Evolutionary conservation across 2,888 invertebrate species (phyloP), one percentile per base, ranked within the genome.

Genomic region (Dioctria rufipes): DNA sequence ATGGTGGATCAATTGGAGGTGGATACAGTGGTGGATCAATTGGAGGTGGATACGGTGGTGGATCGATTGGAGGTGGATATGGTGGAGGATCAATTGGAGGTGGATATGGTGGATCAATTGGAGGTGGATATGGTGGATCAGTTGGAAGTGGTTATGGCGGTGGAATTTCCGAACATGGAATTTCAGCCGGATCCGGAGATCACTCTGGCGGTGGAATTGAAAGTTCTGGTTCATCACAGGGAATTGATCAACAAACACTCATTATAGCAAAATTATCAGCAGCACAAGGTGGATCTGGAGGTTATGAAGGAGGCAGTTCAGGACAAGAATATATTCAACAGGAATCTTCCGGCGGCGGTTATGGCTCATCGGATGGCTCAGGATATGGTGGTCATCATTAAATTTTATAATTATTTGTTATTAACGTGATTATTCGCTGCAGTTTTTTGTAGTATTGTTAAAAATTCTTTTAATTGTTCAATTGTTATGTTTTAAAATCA

Each of bases 41-140:
- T 11, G 40, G 65, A n/a, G 73, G 65, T 39, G 73, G 79, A 37
- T 61, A 69, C 43, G 80, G 77, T 4, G 67, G 81, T 43, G 73
- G 78, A 40, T 60, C 39, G 1, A 46, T 46, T 46, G 46, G 46
- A n/a, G 69, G 81, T 6, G 79, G 65, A 37, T 54, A 42, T 9
- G n/a, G 51, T 39, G n/a, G 51, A 13, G 61, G 11, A 13, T 60
- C 60, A 2, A 25, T 13, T 39, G 60, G 78, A 11, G 37, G 77
- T n/a, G n/a, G 51, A 25, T 66, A 58, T 13, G 11, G 25, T 63
- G 73, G 77, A 58, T 66, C 42, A 4, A 58, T n/a, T 42, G 51
- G 51, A 67, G 49, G 49, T 25, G 65, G 66, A 4, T 65, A 61
- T 25, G 78, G 65, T 25, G 60, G 42, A 75, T 11, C 13, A 54